Conservation (phyloP, 2,113 vertebrate genomes). For the Proterorhinus semilunaris region DNA sequence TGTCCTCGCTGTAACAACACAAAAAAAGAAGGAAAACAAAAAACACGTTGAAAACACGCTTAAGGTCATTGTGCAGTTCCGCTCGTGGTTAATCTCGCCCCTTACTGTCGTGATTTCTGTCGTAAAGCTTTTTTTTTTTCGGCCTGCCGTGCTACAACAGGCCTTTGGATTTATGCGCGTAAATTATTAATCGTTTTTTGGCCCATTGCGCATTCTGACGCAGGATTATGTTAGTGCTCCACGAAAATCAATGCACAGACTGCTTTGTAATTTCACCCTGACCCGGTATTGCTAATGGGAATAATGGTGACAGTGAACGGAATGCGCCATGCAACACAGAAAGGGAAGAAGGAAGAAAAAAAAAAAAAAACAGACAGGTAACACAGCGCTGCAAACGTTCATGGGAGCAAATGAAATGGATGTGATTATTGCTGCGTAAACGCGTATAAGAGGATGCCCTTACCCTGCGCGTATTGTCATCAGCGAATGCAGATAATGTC, state of each 20-base stretch:
- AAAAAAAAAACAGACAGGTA: conserved; percentile 30
- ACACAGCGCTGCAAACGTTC: conserved; percentile 34
- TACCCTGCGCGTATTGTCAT: conserved; percentile 92
- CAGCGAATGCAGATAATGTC: conserved; percentile 92
- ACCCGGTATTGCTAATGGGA: conserved; percentile 15
- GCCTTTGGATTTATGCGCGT: conserved; percentile 38
- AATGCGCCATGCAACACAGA: conserved; percentile 25
- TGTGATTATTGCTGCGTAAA: conserved; percentile 63
- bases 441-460: conserved; percentile 77
- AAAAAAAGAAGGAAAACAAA: conserved; percentile 19
- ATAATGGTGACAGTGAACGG: conserved; percentile 17
- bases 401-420: conserved; percentile 25
- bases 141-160: conserved; percentile 33
- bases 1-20: conserved; percentile 70
- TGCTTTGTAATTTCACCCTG: conserved; percentile 7
- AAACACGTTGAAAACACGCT: not conserved
- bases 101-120: not conserved
- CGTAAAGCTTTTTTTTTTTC: conserved; percentile 1
- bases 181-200: conserved; percentile 59
- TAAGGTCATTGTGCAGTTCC: not conserved
- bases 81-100: not conserved
- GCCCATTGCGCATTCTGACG: conserved; percentile 52
- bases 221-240: conserved; percentile 14
- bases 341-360: no score
- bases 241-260: conserved; percentile 9